A percentile compares a stretch with the other conserved stretches of the same genome.
phyloP scores from a whole-genome alignment of 2,888 invertebrate species.

The Apodemia hepburni region DNA sequence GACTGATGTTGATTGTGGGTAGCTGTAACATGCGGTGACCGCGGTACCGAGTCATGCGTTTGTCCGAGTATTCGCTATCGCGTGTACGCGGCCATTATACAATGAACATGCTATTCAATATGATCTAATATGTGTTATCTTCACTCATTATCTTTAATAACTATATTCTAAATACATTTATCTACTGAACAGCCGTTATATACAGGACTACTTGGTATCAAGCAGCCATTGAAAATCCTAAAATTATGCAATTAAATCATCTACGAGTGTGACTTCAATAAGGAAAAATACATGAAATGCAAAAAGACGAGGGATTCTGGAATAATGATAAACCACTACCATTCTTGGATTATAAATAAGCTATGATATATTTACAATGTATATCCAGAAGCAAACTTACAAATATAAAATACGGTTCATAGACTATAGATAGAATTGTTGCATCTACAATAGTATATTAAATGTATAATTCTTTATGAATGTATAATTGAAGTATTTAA shows the following conservation, averaged over 20 bases:
- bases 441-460: background rate
- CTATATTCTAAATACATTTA: background rate
- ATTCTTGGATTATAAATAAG: background rate
- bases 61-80: conserved; percentile 1
- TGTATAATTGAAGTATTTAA: background rate
- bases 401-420: background rate
- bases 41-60: conserved; percentile 51
- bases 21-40: conserved; percentile 75
- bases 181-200: background rate
- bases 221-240: background rate
- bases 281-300: background rate
- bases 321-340: background rate
- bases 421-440: background rate
- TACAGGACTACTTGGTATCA: background rate
- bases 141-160: conserved; percentile 57
- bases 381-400: background rate
- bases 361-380: background rate
- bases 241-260: background rate
- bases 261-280: background rate
- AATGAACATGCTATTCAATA: conserved; percentile 64
- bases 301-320: background rate
- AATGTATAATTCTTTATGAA: background rate
- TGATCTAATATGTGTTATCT: conserved; percentile 66
- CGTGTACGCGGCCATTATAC: conserved; percentile 37
- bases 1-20: conserved; percentile 86